Conservation (phyloP, 2,797 vertebrate species). For the Labroides dimidiatus region DNA sequence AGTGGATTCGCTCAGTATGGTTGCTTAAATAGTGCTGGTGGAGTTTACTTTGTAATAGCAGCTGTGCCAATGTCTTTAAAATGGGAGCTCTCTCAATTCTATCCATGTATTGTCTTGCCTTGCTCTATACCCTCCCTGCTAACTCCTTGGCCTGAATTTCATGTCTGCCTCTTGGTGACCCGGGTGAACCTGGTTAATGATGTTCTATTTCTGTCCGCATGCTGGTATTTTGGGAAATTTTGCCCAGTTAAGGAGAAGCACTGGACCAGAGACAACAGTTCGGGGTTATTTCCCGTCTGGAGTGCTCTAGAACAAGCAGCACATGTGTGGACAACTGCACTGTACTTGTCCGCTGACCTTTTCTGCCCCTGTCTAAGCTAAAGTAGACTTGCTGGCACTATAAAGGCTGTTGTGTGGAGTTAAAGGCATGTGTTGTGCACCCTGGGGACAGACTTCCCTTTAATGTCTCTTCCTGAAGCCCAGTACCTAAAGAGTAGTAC, state of each 20-base stretch:
- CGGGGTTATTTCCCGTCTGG: conserved; percentile 47
- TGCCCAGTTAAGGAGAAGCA: conserved; percentile 63
- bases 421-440: conserved; percentile 28
- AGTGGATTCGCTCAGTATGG: conserved; percentile 67
- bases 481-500: conserved; percentile 39
- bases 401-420: conserved; percentile 41
- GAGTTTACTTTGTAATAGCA: conserved; percentile 80
- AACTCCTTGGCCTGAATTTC: conserved; percentile 81
- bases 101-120: conserved; percentile 80
- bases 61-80: conserved; percentile 80
- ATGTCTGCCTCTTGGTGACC: conserved; percentile 77
- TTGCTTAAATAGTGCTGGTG: conserved; percentile 78
- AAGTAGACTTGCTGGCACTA: conserved; percentile 42
- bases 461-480: conserved; percentile 49
- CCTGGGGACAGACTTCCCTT: conserved; percentile 43
- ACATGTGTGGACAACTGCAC: conserved; percentile 50
- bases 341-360: conserved; percentile 56
- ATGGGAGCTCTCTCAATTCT: conserved; percentile 70
- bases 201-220: conserved; percentile 81
- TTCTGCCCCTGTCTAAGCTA: conserved; percentile 28
- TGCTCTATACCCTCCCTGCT: conserved; percentile 70
- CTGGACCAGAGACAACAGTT: conserved; percentile 63
- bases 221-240: conserved; percentile 74
- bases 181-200: conserved; percentile 77
- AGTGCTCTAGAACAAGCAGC: conserved; percentile 64